Evolutionary conservation across 2,113 vertebrate species (phyloP), one percentile per base, ranked within the genome.

Genomic region (Albula goreensis): DNA sequence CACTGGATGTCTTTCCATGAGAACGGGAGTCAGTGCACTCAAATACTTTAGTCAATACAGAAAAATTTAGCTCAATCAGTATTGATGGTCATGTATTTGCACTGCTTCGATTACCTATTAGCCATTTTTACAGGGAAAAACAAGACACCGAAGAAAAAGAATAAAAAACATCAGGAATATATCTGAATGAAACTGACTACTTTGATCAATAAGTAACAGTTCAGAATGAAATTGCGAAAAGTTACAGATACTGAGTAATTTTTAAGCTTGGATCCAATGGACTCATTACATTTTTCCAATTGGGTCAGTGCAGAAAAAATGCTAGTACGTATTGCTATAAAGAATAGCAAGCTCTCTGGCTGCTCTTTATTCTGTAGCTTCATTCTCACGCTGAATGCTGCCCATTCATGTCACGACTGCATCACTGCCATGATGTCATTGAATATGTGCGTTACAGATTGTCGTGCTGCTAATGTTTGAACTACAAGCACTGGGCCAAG

Each of bases 11-110:
- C 77, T 85, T 63, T 63, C 52, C 5, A 15, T 25, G 63, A 49
- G 80, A 50, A 10, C 11, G 31, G 79, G 51, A 15, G n/a, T 82
- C 50, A 49, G 53, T 31, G 41, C 77, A 17, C 11, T 41, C 31
- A 41, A 41, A 41, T 41, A 41, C 31, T 41, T 41, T 41, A 85
- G 81, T 89, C 66, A 84, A 89, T 88, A 86, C 80, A 84, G 83
- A 10, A 86, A 60, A 77, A 78, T 78, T 12, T 82, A 78, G 52
- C 83, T 83, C 87, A 88, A 83, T 88, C 81, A 63, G 77, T 48
- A 85, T 86, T 78, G 89, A 85, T 66, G 63, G 85, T 56, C 86
- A 22, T n/a, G 22, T n/a, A 13, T 49, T 48, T 1, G n/a, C 52
- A 51, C 50, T 57, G 51, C 13, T 57, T 51, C 50, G 80, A 5